Evolutionary conservation across 2,888 invertebrate genomes (phyloP), one percentile per base, ranked within the genome.

Genomic region (Ormia ochracea): DNA sequence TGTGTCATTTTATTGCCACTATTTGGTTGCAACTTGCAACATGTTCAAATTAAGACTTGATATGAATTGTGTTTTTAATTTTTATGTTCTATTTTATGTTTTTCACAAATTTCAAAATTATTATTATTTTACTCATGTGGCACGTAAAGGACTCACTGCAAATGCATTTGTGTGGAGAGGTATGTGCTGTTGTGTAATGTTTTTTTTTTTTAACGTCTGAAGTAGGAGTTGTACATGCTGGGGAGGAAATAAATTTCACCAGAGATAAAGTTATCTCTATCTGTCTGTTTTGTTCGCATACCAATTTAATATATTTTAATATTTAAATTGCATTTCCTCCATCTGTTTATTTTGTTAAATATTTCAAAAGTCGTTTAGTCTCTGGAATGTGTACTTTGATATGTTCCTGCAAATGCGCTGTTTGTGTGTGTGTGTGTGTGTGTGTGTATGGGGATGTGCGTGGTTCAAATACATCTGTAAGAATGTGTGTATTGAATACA

Each of bases 61-160:
- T 63, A 68, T 54, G 61, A 68, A 58, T 73, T 65, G 63, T 75
- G 69, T 75, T 65, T 66, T 65, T 65, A 79, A 75, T 75, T 79
- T 75, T 58, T 48, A 70, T 74, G 63, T 56, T 65, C 73, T 63
- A 28, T 74, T 65, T 75, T 66, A 70, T 52, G 70, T 65, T 65
- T 38, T 70, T 66, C 58, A 19, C 17, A 74, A 50, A 59, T 69
- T 50, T 41, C 50, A 19, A 70, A 59, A 68, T 74, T 66, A 59
- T 68, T 61, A 65, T 73, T 36, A 74, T 65, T 65, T 74, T 9
- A 43, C 28, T 73, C 28, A 41, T 36, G 28, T 36, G 36, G 50
- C 63, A 56, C 28, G 59, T 70, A 45, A 23, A 43, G n/a, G 12
- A 33, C 14, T 10, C 7, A 2, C 1, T 58, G 6, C 14, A 21